Conservation (phyloP, 2,888 invertebrate genomes). For the Eretmocerus hayati region DNA sequence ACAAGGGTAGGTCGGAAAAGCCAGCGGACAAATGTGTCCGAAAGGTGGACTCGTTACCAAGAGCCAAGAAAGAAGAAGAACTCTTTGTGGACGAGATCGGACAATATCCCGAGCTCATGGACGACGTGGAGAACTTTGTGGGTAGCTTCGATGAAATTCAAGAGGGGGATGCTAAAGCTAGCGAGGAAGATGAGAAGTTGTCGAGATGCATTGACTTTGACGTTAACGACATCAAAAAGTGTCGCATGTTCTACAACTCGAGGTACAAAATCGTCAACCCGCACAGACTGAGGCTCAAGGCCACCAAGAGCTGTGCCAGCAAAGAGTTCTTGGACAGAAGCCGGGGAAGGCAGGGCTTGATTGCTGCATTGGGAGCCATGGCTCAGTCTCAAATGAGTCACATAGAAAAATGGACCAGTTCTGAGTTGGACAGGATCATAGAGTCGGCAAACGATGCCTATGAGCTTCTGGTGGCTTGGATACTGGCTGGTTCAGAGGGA, state of each 20-base stretch:
- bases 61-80: conserved; percentile 24
- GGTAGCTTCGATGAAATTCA: neutral
- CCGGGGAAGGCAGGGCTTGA: conserved; percentile 36
- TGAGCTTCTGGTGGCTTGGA: conserved; percentile 28
- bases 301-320: conserved; percentile 30
- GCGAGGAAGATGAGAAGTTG: neutral
- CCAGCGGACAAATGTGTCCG: conserved; percentile 19
- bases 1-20: conserved; percentile 32
- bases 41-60: conserved; percentile 30
- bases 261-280: conserved; percentile 33
- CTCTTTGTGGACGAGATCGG: conserved; percentile 16
- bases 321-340: conserved; percentile 22
- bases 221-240: neutral
- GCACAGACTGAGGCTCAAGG: conserved; percentile 33
- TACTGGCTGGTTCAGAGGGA: conserved; percentile 10
- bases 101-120: conserved; percentile 37
- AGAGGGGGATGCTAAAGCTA: neutral
- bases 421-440: conserved; percentile 13
- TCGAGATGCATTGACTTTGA: neutral
- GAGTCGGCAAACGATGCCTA: conserved; percentile 27
- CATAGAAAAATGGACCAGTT: conserved; percentile 27
- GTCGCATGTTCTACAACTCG: neutral
- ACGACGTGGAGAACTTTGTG: conserved; percentile 24
- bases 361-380: conserved; percentile 32
- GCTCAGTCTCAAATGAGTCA: conserved; percentile 31